phyloP scores from a whole-genome alignment of 2,113 vertebrate genomes.

The Nansenia antarctica region DNA sequence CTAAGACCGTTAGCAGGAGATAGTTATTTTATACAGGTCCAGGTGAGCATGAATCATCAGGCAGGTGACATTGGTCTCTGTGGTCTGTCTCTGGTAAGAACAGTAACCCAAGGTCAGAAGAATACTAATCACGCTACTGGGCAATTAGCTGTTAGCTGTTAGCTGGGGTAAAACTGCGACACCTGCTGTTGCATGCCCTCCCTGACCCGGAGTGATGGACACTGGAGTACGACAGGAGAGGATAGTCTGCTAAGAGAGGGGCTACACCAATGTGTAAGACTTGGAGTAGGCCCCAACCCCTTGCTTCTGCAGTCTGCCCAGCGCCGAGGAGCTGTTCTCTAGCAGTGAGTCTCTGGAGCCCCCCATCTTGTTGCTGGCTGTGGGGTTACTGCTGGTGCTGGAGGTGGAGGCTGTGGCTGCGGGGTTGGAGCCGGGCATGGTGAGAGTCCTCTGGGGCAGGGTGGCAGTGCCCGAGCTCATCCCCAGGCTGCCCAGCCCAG shows the following conservation, averaged over 20 bases:
- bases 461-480: constrained; percentile 82
- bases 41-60: constrained; percentile 57
- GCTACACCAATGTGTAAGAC: constrained; percentile 97
- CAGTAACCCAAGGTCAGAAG: constrained; percentile 27
- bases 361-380: constrained; percentile 84
- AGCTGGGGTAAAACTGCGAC: constrained; percentile 52
- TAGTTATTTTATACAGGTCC: constrained; percentile 60
- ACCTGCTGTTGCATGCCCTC: constrained; percentile 45
- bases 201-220: constrained; percentile 44
- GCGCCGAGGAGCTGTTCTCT: constrained; percentile 92
- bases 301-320: constrained; percentile 93
- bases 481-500: constrained; percentile 75
- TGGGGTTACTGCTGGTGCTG: constrained; percentile 71
- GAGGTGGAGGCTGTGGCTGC: constrained; percentile 73
- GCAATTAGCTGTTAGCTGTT: constrained; percentile 51
- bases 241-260: constrained; percentile 45
- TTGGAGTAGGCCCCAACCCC: constrained; percentile 93
- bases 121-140: constrained; percentile 49
- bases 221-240: constrained; percentile 50
- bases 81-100: constrained; percentile 23
- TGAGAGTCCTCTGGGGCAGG: constrained; percentile 95
- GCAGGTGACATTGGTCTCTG: constrained; percentile 63
- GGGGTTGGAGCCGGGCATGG: constrained; percentile 83
- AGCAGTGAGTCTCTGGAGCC: constrained; percentile 97
- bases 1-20: constrained; percentile 70